These are phyloP conservation scores for Myotis davidii DNA, from an alignment of 2,113 vertebrate species.

Conservation along the genomic window DNA sequence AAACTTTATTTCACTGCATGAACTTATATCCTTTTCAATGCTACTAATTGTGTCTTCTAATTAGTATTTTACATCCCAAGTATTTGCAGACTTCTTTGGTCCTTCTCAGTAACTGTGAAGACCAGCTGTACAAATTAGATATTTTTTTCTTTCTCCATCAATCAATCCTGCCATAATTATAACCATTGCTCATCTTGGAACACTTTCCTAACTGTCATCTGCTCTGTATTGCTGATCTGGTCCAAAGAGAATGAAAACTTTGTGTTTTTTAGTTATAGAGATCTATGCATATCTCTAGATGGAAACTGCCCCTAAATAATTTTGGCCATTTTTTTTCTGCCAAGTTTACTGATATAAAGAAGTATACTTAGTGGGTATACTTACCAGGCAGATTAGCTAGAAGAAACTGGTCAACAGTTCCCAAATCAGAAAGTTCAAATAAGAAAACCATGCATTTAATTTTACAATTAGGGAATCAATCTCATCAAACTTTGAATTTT, in stretches of 20 bases:
- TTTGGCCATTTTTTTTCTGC: neutral
- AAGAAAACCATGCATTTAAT: neutral
- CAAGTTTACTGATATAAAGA: neutral
- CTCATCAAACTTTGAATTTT: neutral
- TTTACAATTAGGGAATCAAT: neutral
- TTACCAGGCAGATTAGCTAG: neutral
- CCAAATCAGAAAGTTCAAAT: conserved; percentile 36
- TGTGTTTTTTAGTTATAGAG: neutral
- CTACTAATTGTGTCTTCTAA: neutral
- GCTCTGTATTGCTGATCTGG: neutral
- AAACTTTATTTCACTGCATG: neutral
- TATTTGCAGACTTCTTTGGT: neutral
- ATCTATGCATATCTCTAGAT: neutral
- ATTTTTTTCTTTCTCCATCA: neutral
- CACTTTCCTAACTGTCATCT: neutral
- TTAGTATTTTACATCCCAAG: neutral
- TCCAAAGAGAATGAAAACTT: neutral
- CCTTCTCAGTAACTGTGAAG: neutral
- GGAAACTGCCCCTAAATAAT: neutral
- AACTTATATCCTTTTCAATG: neutral
- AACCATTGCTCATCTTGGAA: neutral
- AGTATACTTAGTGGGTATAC: neutral
- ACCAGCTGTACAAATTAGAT: neutral
- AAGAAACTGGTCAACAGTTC: neutral
- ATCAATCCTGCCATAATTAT: neutral